Evolutionary conservation across 1,140 invertebrate species (phyloP), one percentile per base, ranked within the genome.

Genomic region (Leguminivora glycinivorella): DNA sequence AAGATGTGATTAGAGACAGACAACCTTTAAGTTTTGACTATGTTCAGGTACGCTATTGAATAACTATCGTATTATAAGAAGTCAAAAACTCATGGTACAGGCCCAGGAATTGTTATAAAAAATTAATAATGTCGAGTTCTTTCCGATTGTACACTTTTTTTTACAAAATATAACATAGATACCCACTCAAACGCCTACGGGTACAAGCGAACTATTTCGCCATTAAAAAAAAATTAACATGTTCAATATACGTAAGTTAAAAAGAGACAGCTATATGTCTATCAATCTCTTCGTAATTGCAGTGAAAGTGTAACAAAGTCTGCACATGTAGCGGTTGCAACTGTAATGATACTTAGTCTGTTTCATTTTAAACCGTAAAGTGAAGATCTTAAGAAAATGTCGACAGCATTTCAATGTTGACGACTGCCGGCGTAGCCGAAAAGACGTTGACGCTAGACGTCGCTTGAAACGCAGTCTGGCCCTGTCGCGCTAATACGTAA

Each of bases 271-370:
- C 25, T 63, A 63, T 63, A 63, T 63, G 22, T 63, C 26, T 63
- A 7, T 63, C 26, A 17, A 52, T 26, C n/a, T 63, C 58, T 26
- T 17, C n/a, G 58, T 63, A 63, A 31, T 63, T 29, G 58, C 31
- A 63, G 58, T 63, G 58, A 63, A 63, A 63, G 58, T 63, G 58
- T 63, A 63, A 31, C 58, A 22, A 29, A 26, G 58, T 63, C 26
- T 17, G 25, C 22, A 29, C 58, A 63, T 63, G 26, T 63, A 63
- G 25, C 26, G 29, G 5, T 34, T 29, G 58, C n/a, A 29, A 29
- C 4, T 31, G 17, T 63, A 63, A 17, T 7, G n/a, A 63, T 17
- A 17, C 5, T 29, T 7, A 4, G 9, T 63, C 1, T 29, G 1
- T 63, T 63, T 17, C 6, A 63, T 3, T 63, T 31, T 34, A 5